Evolutionary conservation across 1,140 invertebrate genomes (phyloP).

Genomic region (Bombus waltoni): DNA sequence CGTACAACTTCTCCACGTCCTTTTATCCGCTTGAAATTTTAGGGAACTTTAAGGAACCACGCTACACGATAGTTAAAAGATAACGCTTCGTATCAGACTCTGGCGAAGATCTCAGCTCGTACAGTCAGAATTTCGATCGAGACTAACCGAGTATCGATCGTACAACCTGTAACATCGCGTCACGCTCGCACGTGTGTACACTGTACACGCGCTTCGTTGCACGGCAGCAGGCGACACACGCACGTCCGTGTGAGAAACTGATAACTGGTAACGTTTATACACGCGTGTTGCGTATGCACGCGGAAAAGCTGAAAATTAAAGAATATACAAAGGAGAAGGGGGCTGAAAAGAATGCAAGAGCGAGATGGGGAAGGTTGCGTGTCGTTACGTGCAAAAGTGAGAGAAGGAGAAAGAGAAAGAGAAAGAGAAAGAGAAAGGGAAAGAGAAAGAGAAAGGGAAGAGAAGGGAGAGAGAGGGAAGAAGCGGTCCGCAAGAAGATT

Average conservation of each 20-base stretch:
- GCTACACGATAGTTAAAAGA: neutral
- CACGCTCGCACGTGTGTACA: neutral
- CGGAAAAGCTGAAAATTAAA: neutral
- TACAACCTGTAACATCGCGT: neutral
- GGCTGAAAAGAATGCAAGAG: conserved; percentile 15
- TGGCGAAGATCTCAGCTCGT: neutral
- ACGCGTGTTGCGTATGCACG: neutral
- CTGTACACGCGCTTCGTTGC: neutral
- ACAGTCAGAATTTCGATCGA: neutral
- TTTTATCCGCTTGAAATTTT: too few relatives aligned
- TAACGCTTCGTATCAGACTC: neutral
- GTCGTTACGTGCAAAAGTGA: conserved; percentile 20
- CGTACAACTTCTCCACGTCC: neutral
- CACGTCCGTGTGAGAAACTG: neutral
- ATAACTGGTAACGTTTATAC: neutral
- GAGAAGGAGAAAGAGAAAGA: neutral
- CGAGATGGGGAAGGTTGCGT: conserved; percentile 52
- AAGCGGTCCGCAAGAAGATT: conserved; percentile 70
- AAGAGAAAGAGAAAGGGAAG: conserved; percentile 23
- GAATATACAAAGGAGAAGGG: conserved; percentile 31
- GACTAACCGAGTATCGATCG: conserved; percentile 57
- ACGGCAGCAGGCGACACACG: neutral
- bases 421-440: conserved; percentile 23
- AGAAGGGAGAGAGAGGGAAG: conserved; percentile 51
- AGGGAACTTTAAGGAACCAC: neutral